Evolutionary conservation across 2,113 vertebrate species (phyloP), one percentile per base, ranked within the genome.

Genomic region (Lichenostomus cassidix): DNA sequence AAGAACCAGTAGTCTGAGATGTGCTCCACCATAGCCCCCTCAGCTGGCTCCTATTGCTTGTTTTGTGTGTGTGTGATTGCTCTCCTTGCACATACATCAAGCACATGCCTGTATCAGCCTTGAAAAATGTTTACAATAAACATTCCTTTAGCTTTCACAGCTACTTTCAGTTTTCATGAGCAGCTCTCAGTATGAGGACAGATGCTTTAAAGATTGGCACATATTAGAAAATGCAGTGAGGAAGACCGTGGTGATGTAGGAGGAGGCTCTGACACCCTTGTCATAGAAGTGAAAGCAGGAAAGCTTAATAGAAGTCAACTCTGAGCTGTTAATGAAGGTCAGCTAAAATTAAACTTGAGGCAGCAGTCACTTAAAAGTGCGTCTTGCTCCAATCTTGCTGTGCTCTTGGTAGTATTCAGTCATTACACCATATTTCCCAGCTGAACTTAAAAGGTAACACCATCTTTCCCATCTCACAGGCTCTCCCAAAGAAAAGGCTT

Each of bases 241-340:
- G 21, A 71, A 67, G 44, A 42, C 31, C 14, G 12, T 5, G 15
- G 10, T 4, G 24, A 17, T 90, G n/a, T 19, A 0, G 0, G 20
- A 81, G 49, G 15, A 50, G n/a, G 49, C 19, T 47, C 23, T 0
- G 2, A 76, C 59, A 37, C 23, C 7, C 3, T 44, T 77, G 37
- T 83, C 20, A 29, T 2, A 33, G 37, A 23, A 78, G 5, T 28
- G 15, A 71, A 78, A 83, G 28, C 37, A 68, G 19, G 22, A 64
- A 56, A 47, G 9, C 50, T 82, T 73, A 83, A 77, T 31, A 55
- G 33, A 83, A 70, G 37, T 58, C 11, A 58, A 21, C n/a, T 60
- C 31, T 75, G 47, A 44, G 11, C 16, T 29, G 31, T n/a, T 75
- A 63, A 44, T 50, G 47, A 68, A 68, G 4, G 62, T 75, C 22